Base-by-base conservation (phyloP, 2,888 invertebrate genomes). In the Microdon myrmicae region DNA sequence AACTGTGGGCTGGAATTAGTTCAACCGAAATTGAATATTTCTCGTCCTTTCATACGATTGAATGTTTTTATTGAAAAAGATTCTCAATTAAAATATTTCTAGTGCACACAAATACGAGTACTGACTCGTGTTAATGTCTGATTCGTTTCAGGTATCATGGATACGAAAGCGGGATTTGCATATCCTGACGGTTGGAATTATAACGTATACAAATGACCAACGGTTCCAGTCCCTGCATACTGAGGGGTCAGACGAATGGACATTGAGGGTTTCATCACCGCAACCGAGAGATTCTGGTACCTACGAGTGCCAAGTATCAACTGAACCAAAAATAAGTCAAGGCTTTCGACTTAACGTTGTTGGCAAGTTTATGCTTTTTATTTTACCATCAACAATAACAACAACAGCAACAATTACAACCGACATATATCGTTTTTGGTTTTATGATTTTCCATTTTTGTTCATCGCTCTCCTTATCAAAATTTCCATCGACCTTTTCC, bases 81-180 rank as follows among this genome's bases (percentile, higher is more conserved):
- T n/a, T n/a, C n/a, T n/a, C n/a, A n/a, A n/a, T n/a, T n/a, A n/a
- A n/a, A n/a, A n/a, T n/a, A n/a, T n/a, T n/a, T n/a, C n/a, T n/a
- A n/a, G n/a, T n/a, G n/a, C n/a, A n/a, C n/a, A n/a, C n/a, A n/a
- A n/a, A n/a, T n/a, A n/a, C n/a, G n/a, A n/a, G n/a, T n/a, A n/a
- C n/a, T n/a, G n/a, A n/a, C n/a, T n/a, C n/a, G n/a, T n/a, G n/a
- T n/a, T n/a, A n/a, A n/a, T n/a, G n/a, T n/a, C n/a, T n/a, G n/a
- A n/a, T 37, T 13, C n/a, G 3, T 13, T 22, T 12, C 64, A 90
- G 90, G 90, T 91, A 16, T 90, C 90, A 13, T 90, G 91, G 90
- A 90, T 91, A 70, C 83, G 91, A 17, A 89, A 90, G 75, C 83
- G 90, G 29, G 91, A 92, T 79, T 82, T 90, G 37, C 91, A 91